Conservation (phyloP, 1,140 invertebrate genomes). For the Solenopsis invicta region DNA sequence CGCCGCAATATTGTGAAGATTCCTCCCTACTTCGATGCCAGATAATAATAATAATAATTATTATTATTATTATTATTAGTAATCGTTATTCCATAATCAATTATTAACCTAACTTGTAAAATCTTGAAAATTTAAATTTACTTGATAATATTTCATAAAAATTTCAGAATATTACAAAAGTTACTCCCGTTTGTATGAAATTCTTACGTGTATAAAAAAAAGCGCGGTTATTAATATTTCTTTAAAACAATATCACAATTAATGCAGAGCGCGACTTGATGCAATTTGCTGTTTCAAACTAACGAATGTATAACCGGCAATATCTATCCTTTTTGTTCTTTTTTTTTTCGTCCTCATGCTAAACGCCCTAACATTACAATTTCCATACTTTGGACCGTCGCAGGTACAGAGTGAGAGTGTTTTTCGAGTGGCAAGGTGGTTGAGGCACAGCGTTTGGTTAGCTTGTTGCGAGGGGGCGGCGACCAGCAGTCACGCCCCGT, state of each 20-base stretch:
- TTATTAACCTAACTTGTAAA: neutral
- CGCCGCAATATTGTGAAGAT: constrained; percentile 77
- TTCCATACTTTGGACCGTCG: constrained; percentile 87
- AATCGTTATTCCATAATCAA: neutral
- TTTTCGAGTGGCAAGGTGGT: constrained; percentile 84
- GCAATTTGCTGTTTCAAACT: constrained; percentile 77
- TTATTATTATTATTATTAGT: neutral
- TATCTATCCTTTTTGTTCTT: constrained; percentile 66
- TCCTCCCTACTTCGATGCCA: neutral
- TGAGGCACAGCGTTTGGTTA: constrained; percentile 86
- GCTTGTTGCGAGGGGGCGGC: constrained; percentile 82
- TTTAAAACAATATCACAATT: constrained; percentile 76
- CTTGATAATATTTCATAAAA: neutral
- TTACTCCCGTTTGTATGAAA: neutral
- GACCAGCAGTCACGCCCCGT: constrained; percentile 83
- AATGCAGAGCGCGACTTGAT: constrained; percentile 81
- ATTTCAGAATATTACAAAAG: neutral
- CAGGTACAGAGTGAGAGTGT: constrained; percentile 86
- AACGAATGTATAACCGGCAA: constrained; percentile 65
- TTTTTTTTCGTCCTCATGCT: constrained; percentile 69
- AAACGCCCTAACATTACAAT: constrained; percentile 81
- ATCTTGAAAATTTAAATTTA: constrained; percentile 8
- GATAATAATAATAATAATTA: constrained; percentile 5
- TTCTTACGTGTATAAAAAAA: neutral
- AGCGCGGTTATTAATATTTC: neutral